phyloP scores from a whole-genome alignment of 2,888 invertebrate genomes.

The Eucera pruinosa region DNA sequence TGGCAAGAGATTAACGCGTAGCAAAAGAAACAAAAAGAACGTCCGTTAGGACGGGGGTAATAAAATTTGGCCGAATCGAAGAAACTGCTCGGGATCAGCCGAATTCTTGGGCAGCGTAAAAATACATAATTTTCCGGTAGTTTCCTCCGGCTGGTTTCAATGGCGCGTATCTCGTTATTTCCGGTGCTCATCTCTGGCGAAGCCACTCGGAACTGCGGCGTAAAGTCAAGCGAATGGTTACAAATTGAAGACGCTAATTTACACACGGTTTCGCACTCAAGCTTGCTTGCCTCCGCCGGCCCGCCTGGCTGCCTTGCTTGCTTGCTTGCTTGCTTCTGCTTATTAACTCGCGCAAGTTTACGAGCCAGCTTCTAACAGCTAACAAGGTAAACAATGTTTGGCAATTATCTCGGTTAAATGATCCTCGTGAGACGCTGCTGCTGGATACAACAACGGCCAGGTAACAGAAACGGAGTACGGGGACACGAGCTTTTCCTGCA shows the following conservation, averaged over 20 bases:
- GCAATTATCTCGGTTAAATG: slow-evolving; percentile 83
- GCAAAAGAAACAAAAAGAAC: too few species aligned
- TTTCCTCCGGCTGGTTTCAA: not conserved
- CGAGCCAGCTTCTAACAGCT: slow-evolving; percentile 77
- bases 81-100: too few species aligned
- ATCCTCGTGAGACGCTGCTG: slow-evolving; percentile 73
- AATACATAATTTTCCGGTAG: not conserved
- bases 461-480: slow-evolving; percentile 23
- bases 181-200: slow-evolving; percentile 43
- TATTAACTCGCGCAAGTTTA: slow-evolving; percentile 82
- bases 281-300: slow-evolving; percentile 50
- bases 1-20: too few species aligned
- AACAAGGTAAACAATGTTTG: slow-evolving; percentile 84
- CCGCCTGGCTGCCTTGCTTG: slow-evolving; percentile 9
- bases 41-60: too few species aligned
- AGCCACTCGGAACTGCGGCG: slow-evolving; percentile 48
- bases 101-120: not conserved
- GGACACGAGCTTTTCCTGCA: slow-evolving; percentile 18
- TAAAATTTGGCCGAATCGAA: too few species aligned
- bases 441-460: slow-evolving; percentile 50
- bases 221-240: slow-evolving; percentile 75
- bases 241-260: slow-evolving; percentile 84
- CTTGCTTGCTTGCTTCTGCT: slow-evolving; percentile 68
- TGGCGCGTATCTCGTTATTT: slow-evolving; percentile 35
- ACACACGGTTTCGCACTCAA: slow-evolving; percentile 80